A percentile compares a stretch with the other conserved stretches of the same genome.
These are phyloP conservation scores for Cyphomyrus plagiostoma DNA, from an alignment of 2,113 vertebrate species.

Conservation along the genomic window DNA sequence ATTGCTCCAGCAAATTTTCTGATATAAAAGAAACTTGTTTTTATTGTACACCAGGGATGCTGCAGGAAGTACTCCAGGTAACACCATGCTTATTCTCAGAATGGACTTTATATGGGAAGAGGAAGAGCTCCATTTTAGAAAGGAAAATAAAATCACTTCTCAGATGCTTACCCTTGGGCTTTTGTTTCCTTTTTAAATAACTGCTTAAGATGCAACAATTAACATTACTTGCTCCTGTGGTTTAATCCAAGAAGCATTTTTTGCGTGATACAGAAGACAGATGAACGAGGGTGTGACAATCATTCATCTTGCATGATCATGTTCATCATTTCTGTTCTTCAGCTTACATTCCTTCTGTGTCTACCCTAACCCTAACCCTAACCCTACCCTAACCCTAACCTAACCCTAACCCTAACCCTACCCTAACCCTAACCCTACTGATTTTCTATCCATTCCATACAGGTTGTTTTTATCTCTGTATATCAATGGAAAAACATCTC, in stretches of 20 bases:
- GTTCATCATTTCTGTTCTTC: neutral
- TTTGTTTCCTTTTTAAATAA: slow-evolving; percentile 1
- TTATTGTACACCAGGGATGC: neutral
- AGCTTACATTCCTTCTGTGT: neutral
- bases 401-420: too few species aligned
- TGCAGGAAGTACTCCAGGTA: neutral
- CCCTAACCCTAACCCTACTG: too few species aligned
- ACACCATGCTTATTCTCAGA: neutral
- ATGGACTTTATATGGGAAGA: neutral
- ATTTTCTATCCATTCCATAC: neutral
- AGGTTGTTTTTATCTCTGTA: neutral
- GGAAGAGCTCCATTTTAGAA: neutral
- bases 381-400: too few species aligned
- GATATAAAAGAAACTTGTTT: neutral
- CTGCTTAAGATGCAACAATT: neutral
- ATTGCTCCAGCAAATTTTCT: neutral
- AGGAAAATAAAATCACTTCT: neutral
- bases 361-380: too few species aligned
- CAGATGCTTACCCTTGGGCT: neutral
- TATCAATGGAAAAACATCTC: neutral
- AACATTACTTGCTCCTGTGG: neutral
- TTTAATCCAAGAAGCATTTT: neutral
- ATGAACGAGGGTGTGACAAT: neutral
- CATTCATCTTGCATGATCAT: neutral
- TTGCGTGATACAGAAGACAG: neutral